Conservation (phyloP, 2,888 invertebrate species). For the Mythimna vitellina region DNA sequence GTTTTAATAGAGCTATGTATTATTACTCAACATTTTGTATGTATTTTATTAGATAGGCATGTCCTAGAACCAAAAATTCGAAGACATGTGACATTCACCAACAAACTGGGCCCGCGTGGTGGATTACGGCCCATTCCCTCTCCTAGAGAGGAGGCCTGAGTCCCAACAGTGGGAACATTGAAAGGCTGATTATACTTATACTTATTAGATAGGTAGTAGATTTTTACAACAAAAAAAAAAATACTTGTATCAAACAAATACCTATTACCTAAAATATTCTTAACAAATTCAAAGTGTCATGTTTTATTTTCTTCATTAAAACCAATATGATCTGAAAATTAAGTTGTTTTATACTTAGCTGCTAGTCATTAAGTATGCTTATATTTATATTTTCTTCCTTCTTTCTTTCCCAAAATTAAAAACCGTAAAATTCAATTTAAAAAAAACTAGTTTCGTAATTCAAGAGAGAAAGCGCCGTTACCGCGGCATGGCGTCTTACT, state of each 20-base stretch:
- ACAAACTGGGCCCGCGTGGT: too few relatives aligned
- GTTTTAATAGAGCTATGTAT: conserved; percentile 21
- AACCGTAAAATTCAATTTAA: conserved; percentile 34
- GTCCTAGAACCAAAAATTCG: too few relatives aligned
- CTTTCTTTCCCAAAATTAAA: conserved; percentile 12
- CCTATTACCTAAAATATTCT: background rate
- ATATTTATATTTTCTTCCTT: too few relatives aligned
- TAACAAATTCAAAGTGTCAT: background rate
- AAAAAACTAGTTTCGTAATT: conserved; percentile 21
- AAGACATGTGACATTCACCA: too few relatives aligned
- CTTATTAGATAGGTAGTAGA: background rate
- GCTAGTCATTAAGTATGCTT: background rate
- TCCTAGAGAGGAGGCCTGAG: too few relatives aligned
- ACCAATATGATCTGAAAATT: background rate
- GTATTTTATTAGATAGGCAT: too few relatives aligned
- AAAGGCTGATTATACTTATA: too few relatives aligned
- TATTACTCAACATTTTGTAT: background rate
- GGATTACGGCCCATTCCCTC: too few relatives aligned
- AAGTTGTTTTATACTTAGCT: background rate
- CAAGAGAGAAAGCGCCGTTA: conserved; percentile 40
- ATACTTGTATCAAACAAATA: background rate
- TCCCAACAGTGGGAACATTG: too few relatives aligned
- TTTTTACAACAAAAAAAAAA: background rate
- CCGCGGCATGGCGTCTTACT: conserved; percentile 51
- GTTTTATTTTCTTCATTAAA: background rate